Base-by-base conservation (phyloP, 2,797 vertebrate species). In the Gila robusta region DNA sequence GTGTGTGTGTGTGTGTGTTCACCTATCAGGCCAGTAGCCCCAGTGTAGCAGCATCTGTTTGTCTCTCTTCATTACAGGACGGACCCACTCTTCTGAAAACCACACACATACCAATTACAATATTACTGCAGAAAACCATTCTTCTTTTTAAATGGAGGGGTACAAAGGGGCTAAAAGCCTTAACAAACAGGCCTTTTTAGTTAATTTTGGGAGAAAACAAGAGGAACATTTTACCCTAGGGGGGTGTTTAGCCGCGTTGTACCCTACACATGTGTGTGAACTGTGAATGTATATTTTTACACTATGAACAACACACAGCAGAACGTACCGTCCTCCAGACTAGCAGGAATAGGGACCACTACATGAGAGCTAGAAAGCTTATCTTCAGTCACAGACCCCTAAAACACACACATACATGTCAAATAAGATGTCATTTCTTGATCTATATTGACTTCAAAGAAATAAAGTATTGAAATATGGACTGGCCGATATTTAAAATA, bases 1-100 rank as follows among this genome's bases (percentile, higher is more conserved):
- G 16, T 17, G 16, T 17, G 16, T 52, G 16, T 52, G 49, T 52
- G 52, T 54, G 52, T 54, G 52, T 54, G 52, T 54, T 92, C 90
- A 98, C 98, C 98, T 98, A 95, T 99, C 98, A 5, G 98, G 98
- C 91, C 96, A 99, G 92, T 99, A 99, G 64, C 98, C 98, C 98
- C 98, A 99, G 92, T 99, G 98, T 80, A 99, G 96, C 89, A 99
- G 95, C 89, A 99, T 97, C 93, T 99, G 98, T 87, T 99, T 99
- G 90, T 99, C 98, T 26, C 97, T 96, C 93, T 99, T 99, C 97
- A 99, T 97, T 86, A 99, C 97, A 0, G 98, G 98, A 70, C 98
- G 97, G 39, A 99, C 98, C 98, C 98, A 99, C 93, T 99, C 98
- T 93, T 99, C 98, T 99, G 93, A 47, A 91, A 78, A 62, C 9